Conservation (phyloP, 2,888 invertebrate genomes). For the Drosophila neotestacea region DNA sequence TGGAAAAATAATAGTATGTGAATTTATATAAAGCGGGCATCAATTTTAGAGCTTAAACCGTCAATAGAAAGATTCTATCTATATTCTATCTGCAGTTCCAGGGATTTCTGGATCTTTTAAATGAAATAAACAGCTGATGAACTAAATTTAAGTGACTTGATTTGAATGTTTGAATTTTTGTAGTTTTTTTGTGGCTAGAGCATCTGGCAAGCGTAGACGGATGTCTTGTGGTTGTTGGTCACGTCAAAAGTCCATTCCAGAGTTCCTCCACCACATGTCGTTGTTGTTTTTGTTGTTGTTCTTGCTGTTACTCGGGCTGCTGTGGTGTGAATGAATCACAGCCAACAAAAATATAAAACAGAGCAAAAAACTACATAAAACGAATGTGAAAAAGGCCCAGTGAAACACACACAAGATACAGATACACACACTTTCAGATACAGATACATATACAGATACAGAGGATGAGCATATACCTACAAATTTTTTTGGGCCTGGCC, state of each 20-base stretch:
- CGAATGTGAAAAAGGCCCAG: slow-evolving; percentile 35
- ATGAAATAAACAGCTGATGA: not conserved
- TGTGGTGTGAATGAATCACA: slow-evolving; percentile 60
- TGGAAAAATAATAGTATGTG: too few species aligned
- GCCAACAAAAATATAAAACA: slow-evolving; percentile 53
- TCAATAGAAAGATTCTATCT: too few species aligned
- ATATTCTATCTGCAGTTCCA: too few species aligned
- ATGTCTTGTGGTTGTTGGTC: slow-evolving; percentile 23
- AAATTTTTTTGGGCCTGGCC: slow-evolving; percentile 25
- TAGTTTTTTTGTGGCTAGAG: slow-evolving; percentile 9
- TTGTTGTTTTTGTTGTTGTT: slow-evolving; percentile 20
- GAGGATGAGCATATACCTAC: not conserved
- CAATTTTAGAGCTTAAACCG: not conserved
- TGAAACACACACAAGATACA: slow-evolving; percentile 10
- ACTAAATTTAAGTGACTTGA: not conserved
- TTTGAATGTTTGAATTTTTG: not conserved
- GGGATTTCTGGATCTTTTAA: too few species aligned
- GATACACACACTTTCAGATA: slow-evolving; percentile 13
- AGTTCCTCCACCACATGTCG: slow-evolving; percentile 44
- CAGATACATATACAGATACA: slow-evolving; percentile 4
- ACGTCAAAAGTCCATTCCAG: slow-evolving; percentile 35
- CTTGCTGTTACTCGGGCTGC: slow-evolving; percentile 19
- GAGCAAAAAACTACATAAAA: slow-evolving; percentile 36
- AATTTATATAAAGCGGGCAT: not conserved
- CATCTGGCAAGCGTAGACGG: slow-evolving; percentile 34